These are phyloP conservation scores for Perognathus longimembris DNA, from an alignment of 2,113 vertebrate species.

Conservation along the genomic window DNA sequence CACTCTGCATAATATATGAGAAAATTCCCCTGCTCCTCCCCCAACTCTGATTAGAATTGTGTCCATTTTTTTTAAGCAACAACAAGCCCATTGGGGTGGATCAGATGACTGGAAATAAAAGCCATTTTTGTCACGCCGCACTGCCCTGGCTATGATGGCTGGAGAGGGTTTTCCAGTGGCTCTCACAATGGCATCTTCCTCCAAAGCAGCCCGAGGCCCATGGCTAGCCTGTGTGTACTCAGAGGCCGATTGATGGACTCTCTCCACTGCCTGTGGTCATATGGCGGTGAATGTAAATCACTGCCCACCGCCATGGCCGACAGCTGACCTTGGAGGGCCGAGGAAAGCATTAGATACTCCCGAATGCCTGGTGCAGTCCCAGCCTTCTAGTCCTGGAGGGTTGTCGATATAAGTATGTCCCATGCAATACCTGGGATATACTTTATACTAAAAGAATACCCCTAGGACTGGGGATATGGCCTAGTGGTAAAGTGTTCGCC, in stretches of 20 bases:
- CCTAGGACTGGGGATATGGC: too few relatives aligned
- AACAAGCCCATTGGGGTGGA: not conserved
- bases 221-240: not conserved
- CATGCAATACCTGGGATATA: not conserved
- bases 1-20: not conserved
- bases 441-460: not conserved
- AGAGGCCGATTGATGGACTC: not conserved
- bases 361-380: not conserved
- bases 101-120: constrained; percentile 21
- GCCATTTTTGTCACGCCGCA: not conserved
- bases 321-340: not conserved
- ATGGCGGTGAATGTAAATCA: not conserved
- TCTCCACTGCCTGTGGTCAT: not conserved
- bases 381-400: fast-evolving
- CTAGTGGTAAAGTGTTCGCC: too few relatives aligned
- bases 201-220: not conserved
- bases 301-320: fast-evolving
- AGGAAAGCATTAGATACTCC: fast-evolving
- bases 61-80: not conserved
- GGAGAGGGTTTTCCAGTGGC: not conserved
- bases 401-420: not conserved
- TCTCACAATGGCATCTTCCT: not conserved
- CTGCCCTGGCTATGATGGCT: not conserved
- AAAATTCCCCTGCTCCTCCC: not conserved
- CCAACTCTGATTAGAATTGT: not conserved